Conservation (phyloP, 1,140 invertebrate species). For the Nilaparvata lugens region DNA sequence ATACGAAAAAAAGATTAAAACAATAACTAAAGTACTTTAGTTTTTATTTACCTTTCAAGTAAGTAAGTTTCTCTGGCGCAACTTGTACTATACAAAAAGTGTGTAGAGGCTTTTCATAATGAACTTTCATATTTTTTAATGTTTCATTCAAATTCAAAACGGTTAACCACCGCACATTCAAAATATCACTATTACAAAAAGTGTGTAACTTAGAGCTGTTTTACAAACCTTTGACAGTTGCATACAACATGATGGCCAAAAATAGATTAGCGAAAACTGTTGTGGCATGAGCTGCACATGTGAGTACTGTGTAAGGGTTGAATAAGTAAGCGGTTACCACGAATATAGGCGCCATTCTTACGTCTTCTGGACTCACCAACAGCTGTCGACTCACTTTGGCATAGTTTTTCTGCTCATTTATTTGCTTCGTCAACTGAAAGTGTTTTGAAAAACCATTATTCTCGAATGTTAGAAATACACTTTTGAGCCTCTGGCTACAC, state of each 20-base stretch:
- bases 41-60: too few relatives aligned
- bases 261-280: slow-evolving; percentile 84
- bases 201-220: too few relatives aligned
- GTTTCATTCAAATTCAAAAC: too few relatives aligned
- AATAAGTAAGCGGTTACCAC: slow-evolving; percentile 78
- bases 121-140: too few relatives aligned
- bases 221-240: slow-evolving; percentile 52
- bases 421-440: slow-evolving; percentile 28
- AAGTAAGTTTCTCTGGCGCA: too few relatives aligned
- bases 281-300: slow-evolving; percentile 85
- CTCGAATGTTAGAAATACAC: too few relatives aligned
- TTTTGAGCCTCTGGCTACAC: background rate
- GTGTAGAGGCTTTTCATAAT: slow-evolving; percentile 9
- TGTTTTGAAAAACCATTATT: too few relatives aligned
- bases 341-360: slow-evolving; percentile 48
- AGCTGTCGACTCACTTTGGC: slow-evolving; percentile 48
- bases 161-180: too few relatives aligned
- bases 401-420: slow-evolving; percentile 33
- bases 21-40: too few relatives aligned
- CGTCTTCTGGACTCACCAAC: slow-evolving; percentile 45
- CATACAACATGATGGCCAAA: slow-evolving; percentile 56
- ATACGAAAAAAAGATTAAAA: too few relatives aligned
- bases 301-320: slow-evolving; percentile 84
- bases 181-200: too few relatives aligned
- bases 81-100: too few relatives aligned